Percentiles rank a stretch among this genome's conserved stretches.
These are phyloP conservation scores for Simalia tracyae DNA, from an alignment of 2,797 vertebrate genomes.

Conservation along the genomic window DNA sequence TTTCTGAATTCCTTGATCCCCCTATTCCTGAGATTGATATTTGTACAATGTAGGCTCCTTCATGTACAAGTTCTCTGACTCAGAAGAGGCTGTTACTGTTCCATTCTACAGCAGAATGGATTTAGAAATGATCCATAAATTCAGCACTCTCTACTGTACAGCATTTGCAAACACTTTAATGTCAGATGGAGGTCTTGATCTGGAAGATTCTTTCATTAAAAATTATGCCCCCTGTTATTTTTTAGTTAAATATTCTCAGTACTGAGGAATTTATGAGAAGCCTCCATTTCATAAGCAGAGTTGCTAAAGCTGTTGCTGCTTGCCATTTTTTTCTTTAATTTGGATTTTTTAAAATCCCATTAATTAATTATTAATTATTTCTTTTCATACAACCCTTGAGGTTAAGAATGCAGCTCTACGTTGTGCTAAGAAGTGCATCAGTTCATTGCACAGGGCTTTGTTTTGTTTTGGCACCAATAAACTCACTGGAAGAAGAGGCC, in stretches of 20 bases:
- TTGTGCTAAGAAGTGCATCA: slow-evolving; percentile 61
- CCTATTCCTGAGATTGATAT: background rate
- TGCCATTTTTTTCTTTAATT: background rate
- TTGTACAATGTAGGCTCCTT: background rate
- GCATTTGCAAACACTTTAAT: background rate
- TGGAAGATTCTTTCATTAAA: background rate
- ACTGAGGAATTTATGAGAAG: background rate
- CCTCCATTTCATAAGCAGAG: background rate
- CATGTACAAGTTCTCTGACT: background rate
- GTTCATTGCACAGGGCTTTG: slow-evolving; percentile 49
- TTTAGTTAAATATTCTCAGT: background rate
- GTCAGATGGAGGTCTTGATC: background rate
- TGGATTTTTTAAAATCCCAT: background rate
- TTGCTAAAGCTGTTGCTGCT: background rate
- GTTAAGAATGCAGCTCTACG: slow-evolving; percentile 60
- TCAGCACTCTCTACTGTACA: background rate
- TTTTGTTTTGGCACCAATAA: slow-evolving; percentile 45
- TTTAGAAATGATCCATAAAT: background rate
- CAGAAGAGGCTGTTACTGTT: background rate
- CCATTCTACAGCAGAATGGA: background rate
- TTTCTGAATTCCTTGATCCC: background rate
- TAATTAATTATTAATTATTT: background rate
- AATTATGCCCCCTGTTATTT: background rate
- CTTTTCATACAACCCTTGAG: slow-evolving; percentile 46
- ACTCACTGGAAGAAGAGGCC: slow-evolving; percentile 60